Evolutionary conservation across 1,140 invertebrate species (phyloP).

Genomic region (Xylocopa sonorina): DNA sequence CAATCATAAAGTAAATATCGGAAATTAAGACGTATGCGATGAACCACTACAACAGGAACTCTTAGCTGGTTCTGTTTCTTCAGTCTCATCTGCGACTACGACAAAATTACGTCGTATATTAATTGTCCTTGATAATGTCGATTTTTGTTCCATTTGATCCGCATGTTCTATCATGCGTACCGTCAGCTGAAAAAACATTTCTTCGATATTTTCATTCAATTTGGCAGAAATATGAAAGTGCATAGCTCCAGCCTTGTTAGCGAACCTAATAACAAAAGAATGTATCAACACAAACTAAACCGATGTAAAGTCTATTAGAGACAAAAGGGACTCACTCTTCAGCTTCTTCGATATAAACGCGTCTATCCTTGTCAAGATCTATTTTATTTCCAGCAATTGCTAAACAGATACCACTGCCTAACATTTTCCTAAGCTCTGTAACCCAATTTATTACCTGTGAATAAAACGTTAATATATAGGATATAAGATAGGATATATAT

Average conservation of each 20-base stretch:
- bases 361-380: constrained; percentile 96
- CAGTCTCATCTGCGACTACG: constrained; percentile 84
- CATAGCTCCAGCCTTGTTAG: constrained; percentile 94
- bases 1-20: constrained; percentile 22
- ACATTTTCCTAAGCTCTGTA: constrained; percentile 97
- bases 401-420: constrained; percentile 95
- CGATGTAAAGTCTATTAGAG: constrained; percentile 2
- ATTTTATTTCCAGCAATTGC: constrained; percentile 99
- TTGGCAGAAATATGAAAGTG: constrained; percentile 98
- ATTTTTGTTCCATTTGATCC: constrained; percentile 80
- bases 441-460: constrained; percentile 98
- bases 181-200: constrained; percentile 94
- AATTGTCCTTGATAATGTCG: constrained; percentile 81
- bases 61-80: constrained; percentile 71
- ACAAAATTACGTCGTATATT: constrained; percentile 84
- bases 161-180: constrained; percentile 85
- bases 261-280: constrained; percentile 85
- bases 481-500: background rate
- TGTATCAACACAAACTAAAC: background rate
- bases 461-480: background rate
- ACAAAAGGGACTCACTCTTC: constrained; percentile 87
- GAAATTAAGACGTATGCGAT: constrained; percentile 73
- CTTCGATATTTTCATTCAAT: constrained; percentile 95
- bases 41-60: constrained; percentile 76
- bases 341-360: constrained; percentile 92